Evolutionary conservation across 37 sponge, comb jelly and placozoan genomes (phyloP), one percentile per base, ranked within the genome.

Genomic region (Halisarca cf. caerulea): DNA sequence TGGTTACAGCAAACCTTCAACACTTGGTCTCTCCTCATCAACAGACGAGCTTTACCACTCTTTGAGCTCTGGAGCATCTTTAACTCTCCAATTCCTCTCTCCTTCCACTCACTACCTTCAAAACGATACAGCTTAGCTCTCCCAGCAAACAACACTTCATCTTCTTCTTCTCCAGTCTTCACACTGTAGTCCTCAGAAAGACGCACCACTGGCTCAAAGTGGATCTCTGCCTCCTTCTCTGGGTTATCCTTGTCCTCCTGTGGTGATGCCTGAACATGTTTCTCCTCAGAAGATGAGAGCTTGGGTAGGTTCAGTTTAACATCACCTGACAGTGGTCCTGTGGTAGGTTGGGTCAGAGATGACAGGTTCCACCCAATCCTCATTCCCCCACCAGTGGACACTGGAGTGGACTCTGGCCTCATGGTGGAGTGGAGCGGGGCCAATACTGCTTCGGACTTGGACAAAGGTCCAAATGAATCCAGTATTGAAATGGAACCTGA

Each of bases 1-100:
- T 98, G 98, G 59, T 95, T 98, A 59, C 94, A 93, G 83, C 98
- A 98, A 17, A 98, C 57, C 81, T 98, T 98, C 73, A 90, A 70
- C 5, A 94, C 88, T 58, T 89, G 90, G 45, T 98, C 98, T 38
- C 98, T 81, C 39, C 98, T 79, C 98, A 98, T 96, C 21, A 98
- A 64, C 6, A 98, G 32, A 23, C 96, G 85, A 32, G 71, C 80
- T 57, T 89, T 91, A 2, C 84, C 82, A 32, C 89, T 92, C 21
- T 28, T 0, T n/a, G 80, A 82, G 75, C 91, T 84, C 37, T 69
- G 88, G 9, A 94, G 68, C 17, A 98, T 90, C 85, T 94, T 96
- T 35, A 98, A 89, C 25, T 92, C 89, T 27, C 89, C 93, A 66
- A 80, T 81, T 53, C 90, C 89, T 39, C 87, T 37, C 74, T 87